phyloP scores from a whole-genome alignment of 2,888 invertebrate genomes.

The Seira ritae region DNA sequence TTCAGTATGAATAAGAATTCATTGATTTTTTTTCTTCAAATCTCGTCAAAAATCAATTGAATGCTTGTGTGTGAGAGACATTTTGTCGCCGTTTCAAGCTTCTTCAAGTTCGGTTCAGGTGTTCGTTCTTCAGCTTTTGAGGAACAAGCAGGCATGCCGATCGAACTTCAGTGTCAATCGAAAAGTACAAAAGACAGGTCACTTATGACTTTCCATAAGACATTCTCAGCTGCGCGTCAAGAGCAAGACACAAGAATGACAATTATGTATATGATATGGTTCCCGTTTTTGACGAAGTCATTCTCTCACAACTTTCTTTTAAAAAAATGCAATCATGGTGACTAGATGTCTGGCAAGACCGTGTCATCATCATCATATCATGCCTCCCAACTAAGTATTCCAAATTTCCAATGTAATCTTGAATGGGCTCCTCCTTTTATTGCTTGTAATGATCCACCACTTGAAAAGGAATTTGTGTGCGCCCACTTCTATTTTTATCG shows the following conservation, averaged over 20 bases:
- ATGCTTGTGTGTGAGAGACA: slow-evolving; percentile 23
- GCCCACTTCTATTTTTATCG: slow-evolving; percentile 43
- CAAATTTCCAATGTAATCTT: no score
- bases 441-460: slow-evolving; percentile 52
- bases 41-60: slow-evolving; percentile 27
- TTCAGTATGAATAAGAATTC: not conserved
- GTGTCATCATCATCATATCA: not conserved
- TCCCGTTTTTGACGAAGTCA: slow-evolving; percentile 38
- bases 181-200: slow-evolving; percentile 31
- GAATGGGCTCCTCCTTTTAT: slow-evolving; percentile 12
- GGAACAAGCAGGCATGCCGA: slow-evolving; percentile 17
- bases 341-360: slow-evolving; percentile 42
- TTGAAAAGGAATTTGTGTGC: slow-evolving; percentile 31
- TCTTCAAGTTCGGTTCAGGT: slow-evolving; percentile 40
- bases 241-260: not conserved
- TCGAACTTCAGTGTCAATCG: slow-evolving; percentile 21
- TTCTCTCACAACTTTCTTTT: slow-evolving; percentile 26
- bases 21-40: slow-evolving; percentile 15
- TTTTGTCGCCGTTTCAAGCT: not conserved
- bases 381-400: no score
- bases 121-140: slow-evolving; percentile 9
- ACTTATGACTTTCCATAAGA: slow-evolving; percentile 1
- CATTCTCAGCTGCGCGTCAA: slow-evolving; percentile 17
- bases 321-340: slow-evolving; percentile 48
- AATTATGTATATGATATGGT: not conserved